A percentile compares a stretch with the other conserved stretches of the same genome.
phyloP scores from a whole-genome alignment of 2,113 vertebrate species.

The Corythaeola cristata region DNA sequence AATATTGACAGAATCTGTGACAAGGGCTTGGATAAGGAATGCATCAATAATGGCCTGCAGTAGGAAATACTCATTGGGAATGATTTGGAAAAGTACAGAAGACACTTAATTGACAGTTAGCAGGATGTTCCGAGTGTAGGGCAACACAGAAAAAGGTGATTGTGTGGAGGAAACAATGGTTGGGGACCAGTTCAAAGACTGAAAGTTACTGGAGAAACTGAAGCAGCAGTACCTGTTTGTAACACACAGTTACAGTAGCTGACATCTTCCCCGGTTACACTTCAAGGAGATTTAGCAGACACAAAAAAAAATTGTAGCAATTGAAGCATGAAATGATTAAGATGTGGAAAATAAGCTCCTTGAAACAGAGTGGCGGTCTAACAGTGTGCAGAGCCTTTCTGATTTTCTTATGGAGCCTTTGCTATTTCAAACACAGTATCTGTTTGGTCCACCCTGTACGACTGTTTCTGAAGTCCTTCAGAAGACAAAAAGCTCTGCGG shows the following conservation, averaged over 20 bases:
- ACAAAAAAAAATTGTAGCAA: neutral
- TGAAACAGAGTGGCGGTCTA: neutral
- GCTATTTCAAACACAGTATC: neutral
- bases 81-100: neutral
- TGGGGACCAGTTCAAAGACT: neutral
- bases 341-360: neutral
- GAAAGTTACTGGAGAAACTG: neutral
- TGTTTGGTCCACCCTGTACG: neutral
- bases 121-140: neutral
- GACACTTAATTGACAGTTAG: fast-evolving
- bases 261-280: neutral
- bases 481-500: neutral
- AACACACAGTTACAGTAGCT: neutral
- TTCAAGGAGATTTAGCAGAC: neutral
- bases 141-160: fast-evolving
- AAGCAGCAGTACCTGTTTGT: neutral
- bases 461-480: neutral
- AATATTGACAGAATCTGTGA: neutral
- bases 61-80: neutral
- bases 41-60: fast-evolving
- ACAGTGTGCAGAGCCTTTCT: neutral
- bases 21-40: neutral
- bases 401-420: neutral
- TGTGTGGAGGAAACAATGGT: neutral
- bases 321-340: neutral